These are phyloP conservation scores for Mormyrops boulengeri DNA, from an alignment of 2,797 vertebrate genomes.

Conservation along the genomic window DNA sequence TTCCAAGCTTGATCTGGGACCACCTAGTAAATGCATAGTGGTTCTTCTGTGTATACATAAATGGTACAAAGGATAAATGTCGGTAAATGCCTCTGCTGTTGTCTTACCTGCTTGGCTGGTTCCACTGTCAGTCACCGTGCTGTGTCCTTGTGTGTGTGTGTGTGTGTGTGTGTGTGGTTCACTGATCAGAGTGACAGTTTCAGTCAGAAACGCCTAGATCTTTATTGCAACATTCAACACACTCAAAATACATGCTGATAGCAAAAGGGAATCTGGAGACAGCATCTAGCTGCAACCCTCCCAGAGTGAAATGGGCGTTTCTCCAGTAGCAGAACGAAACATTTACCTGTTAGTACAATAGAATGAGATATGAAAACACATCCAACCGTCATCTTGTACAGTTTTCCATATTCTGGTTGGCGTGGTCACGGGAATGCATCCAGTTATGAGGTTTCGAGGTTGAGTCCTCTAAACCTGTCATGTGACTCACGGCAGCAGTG, in stretches of 20 bases:
- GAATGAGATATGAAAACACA: background rate
- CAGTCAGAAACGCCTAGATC: background rate
- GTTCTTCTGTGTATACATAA: background rate
- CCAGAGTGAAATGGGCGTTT: background rate
- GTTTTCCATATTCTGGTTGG: background rate
- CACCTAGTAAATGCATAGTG: background rate
- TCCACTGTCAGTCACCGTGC: constrained; percentile 21
- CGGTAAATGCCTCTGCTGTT: background rate
- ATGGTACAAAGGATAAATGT: background rate
- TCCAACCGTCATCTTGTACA: background rate
- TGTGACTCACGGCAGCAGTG: background rate
- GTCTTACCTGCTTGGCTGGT: background rate
- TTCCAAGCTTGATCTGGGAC: background rate
- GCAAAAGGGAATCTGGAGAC: background rate
- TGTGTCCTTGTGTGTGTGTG: background rate
- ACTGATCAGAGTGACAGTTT: background rate
- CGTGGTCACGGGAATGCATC: background rate
- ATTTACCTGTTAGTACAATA: background rate
- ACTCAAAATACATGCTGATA: background rate
- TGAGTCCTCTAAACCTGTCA: background rate
- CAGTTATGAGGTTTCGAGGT: background rate
- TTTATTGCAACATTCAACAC: background rate
- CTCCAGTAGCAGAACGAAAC: background rate
- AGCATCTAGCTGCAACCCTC: background rate
- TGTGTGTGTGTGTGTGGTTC: background rate